phyloP scores from a whole-genome alignment of 53 echinoderm and acorn worm genomes.

The Apostichopus leukothele region DNA sequence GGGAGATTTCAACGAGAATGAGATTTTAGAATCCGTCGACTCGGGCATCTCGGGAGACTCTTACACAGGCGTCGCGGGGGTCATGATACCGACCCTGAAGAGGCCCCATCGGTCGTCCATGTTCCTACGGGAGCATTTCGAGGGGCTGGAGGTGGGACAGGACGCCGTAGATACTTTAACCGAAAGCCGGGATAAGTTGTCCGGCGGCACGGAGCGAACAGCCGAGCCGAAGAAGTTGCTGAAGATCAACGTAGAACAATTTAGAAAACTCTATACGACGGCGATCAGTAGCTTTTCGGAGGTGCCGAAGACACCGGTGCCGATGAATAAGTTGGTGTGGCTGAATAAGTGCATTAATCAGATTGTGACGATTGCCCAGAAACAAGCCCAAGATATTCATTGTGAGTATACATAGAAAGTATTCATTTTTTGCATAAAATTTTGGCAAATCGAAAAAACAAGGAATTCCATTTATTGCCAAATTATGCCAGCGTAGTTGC shows the following conservation, averaged over 20 bases:
- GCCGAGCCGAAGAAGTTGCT: not conserved
- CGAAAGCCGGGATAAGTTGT: not conserved
- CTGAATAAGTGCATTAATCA: not conserved
- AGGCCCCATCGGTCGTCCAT: not conserved
- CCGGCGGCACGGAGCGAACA: not conserved
- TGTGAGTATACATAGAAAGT: not conserved
- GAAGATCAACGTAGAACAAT: not conserved
- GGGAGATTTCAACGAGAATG: not conserved
- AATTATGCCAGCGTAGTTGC: too few relatives aligned
- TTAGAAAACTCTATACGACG: not conserved
- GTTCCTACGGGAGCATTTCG: not conserved
- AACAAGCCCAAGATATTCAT: constrained; percentile 24
- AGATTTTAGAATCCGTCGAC: not conserved
- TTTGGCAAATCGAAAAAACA: too few relatives aligned
- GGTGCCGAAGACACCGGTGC: not conserved
- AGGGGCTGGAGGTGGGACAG: not conserved
- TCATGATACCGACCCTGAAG: not conserved
- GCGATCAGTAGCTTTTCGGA: not conserved
- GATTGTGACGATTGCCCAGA: constrained; percentile 8
- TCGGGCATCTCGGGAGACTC: not conserved
- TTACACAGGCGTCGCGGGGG: not conserved
- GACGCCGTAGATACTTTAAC: not conserved
- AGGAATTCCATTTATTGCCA: too few relatives aligned
- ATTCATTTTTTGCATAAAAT: not conserved
- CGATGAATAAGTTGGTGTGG: not conserved